Evolutionary conservation across 2,797 vertebrate genomes (phyloP), one percentile per base, ranked within the genome.

Genomic region (Lemur catta): DNA sequence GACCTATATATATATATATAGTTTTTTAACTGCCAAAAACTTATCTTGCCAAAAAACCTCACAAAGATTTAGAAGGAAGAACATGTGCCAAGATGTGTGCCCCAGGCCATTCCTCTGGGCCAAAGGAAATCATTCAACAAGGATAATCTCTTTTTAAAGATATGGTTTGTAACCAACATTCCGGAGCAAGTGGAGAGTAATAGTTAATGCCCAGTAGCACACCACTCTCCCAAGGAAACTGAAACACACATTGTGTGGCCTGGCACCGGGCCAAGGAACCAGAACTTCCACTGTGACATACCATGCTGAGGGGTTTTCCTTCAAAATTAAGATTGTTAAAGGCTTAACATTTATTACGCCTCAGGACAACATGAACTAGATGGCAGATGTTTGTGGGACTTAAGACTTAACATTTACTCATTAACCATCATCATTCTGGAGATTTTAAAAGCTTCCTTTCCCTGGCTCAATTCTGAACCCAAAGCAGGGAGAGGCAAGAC

Each of bases 1-100:
- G 93, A 92, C 93, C 67, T 95, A 95, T 52, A 38, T 65, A 75
- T 95, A 95, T 52, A 38, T 65, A 75, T 78, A 59, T 78, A 84
- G 20, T 72, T 94, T 95, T 72, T 91, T 35, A 76, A 96, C 52
- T 88, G 95, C 84, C 93, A 93, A 96, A 96, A 96, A 74, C n/a
- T 89, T 82, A 78, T 24, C 82, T 89, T 92, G 85, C 59, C 57
- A 90, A 96, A 97, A 93, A 76, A 55, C 78, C 82, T 61, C 74
- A 57, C 0, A 4, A 63, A 90, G 30, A 69, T 81, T 95, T 20
- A 90, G 75, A 91, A 48, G 46, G 86, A 74, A 50, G 84, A 94
- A 43, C n/a, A 50, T 50, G 61, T 17, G 33, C 46, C 55, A 61
- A 81, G 41, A 71, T n/a, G 11, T 91, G 46, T 82, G 48, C 65